Evolutionary conservation across 2,113 vertebrate genomes (phyloP).

Genomic region (Cynopterus brachyotis): DNA sequence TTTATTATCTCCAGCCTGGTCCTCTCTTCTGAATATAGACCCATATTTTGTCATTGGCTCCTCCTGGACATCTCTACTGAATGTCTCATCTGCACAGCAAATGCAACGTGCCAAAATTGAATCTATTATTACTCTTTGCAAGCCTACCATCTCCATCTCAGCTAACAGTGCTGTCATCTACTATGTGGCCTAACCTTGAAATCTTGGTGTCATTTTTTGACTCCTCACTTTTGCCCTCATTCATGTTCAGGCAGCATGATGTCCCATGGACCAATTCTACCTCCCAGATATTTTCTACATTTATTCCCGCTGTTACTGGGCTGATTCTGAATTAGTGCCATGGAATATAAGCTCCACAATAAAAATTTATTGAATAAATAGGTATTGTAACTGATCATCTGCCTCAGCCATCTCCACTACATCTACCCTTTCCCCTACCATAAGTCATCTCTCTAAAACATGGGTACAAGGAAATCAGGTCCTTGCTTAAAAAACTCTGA

Average conservation of each 20-base stretch:
- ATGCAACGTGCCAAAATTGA: neutral
- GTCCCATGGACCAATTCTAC: neutral
- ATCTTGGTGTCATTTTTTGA: neutral
- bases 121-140: neutral
- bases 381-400: neutral
- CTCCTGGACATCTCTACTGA: neutral
- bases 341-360: neutral
- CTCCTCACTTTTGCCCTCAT: neutral
- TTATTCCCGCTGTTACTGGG: neutral
- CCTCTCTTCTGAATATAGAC: neutral
- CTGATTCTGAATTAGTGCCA: neutral
- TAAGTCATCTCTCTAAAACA: neutral
- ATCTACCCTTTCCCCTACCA: neutral
- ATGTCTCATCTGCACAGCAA: neutral
- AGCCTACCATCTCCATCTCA: neutral
- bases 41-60: neutral
- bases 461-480: neutral
- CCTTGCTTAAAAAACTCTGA: neutral
- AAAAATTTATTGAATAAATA: neutral
- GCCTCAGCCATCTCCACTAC: neutral
- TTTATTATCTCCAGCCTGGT: neutral
- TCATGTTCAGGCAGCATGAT: neutral
- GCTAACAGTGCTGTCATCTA: neutral
- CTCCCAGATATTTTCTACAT: neutral
- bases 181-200: neutral